These are phyloP conservation scores for Pristionchus exspectatus DNA, from an alignment of 2,888 invertebrate species.

Conservation along the genomic window DNA sequence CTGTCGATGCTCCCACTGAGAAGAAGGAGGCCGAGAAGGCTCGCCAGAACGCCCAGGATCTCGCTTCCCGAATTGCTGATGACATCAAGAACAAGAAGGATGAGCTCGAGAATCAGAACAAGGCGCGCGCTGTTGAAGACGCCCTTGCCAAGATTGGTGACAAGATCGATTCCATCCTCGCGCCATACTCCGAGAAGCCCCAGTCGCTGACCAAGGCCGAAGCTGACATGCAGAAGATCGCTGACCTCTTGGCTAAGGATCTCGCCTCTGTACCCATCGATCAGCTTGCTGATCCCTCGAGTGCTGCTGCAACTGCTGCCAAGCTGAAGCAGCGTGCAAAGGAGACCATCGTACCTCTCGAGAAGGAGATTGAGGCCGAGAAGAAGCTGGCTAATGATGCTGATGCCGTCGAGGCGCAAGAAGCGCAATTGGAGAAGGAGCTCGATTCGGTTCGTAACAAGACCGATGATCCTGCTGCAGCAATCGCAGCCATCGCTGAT, in stretches of 20 bases:
- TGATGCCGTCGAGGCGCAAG: constrained; percentile 17
- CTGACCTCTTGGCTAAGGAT: constrained; percentile 21
- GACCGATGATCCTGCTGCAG: constrained; percentile 21
- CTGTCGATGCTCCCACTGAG: constrained; percentile 45
- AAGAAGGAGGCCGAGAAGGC: constrained; percentile 52
- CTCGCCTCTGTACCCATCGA: constrained; percentile 38
- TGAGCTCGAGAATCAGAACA: constrained; percentile 54
- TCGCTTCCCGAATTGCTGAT: constrained; percentile 59
- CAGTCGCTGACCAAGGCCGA: constrained; percentile 33
- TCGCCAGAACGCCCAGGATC: constrained; percentile 36
- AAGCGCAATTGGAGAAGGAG: constrained; percentile 41
- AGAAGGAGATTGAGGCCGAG: constrained; percentile 51
- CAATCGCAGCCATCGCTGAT: constrained; percentile 27
- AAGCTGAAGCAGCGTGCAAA: constrained; percentile 32
- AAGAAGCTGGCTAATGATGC: constrained; percentile 34
- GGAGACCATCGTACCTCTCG: neutral
- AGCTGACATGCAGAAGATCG: constrained; percentile 50
- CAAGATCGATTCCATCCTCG: constrained; percentile 60
- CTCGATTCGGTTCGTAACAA: constrained; percentile 47
- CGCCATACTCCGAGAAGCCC: constrained; percentile 61
- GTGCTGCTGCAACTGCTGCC: constrained; percentile 16
- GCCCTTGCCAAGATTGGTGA: constrained; percentile 49
- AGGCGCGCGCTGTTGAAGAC: constrained; percentile 36
- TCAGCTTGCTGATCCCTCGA: constrained; percentile 19
- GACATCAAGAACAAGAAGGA: constrained; percentile 58